A percentile compares a stretch with the other conserved stretches of the same genome.
phyloP scores from a whole-genome alignment of 2,888 invertebrate genomes.

The Drosophila greeni region DNA sequence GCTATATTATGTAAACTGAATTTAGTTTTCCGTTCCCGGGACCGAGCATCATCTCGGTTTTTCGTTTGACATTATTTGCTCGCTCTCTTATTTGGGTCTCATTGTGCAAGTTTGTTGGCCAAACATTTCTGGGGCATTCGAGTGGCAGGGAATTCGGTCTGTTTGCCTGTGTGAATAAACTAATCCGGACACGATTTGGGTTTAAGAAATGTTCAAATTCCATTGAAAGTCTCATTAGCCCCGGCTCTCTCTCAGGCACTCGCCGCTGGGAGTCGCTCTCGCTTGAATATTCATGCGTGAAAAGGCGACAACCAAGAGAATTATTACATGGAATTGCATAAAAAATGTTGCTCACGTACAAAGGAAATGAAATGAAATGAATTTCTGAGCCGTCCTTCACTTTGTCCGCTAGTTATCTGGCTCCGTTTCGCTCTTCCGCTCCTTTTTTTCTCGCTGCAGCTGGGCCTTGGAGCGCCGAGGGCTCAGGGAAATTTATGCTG shows the following conservation, averaged over 20 bases:
- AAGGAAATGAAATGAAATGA: conserved; percentile 74
- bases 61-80: conserved; percentile 25
- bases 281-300: conserved; percentile 54
- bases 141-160: conserved; percentile 37
- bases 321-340: conserved; percentile 59
- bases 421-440: conserved; percentile 12
- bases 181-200: conserved; percentile 15
- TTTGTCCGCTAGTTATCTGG: conserved; percentile 62
- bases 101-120: conserved; percentile 48
- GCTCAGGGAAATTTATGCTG: conserved; percentile 71
- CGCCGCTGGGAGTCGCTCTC: conserved; percentile 2
- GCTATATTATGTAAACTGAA: conserved; percentile 71
- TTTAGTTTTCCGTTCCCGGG: conserved; percentile 54
- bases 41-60: conserved; percentile 3
- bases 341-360: conserved; percentile 70
- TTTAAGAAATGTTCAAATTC: conserved; percentile 12
- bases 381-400: conserved; percentile 67
- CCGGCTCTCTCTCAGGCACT: background rate
- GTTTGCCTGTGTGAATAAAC: conserved; percentile 20
- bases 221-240: conserved; percentile 32
- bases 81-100: conserved; percentile 26
- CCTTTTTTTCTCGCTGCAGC: conserved; percentile 44
- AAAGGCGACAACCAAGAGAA: conserved; percentile 50
- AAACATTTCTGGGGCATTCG: conserved; percentile 51
- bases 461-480: conserved; percentile 39